A percentile compares a stretch with the other conserved stretches of the same genome.
Conservation (phyloP, 2,888 invertebrate species). For the Shargacucullia verbasci region DNA sequence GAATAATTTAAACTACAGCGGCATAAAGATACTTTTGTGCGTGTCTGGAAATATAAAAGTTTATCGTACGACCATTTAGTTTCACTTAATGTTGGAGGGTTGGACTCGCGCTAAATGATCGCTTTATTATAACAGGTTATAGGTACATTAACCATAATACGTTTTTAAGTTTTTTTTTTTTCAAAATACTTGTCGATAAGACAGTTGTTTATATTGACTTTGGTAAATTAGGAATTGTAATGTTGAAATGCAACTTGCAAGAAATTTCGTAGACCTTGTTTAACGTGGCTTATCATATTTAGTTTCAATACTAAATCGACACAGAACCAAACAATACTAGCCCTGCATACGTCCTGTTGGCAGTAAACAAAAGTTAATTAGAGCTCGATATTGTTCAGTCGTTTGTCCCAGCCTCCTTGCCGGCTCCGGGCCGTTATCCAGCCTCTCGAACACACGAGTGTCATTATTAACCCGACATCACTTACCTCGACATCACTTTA, state of each 20-base stretch:
- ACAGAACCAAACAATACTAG: conserved; percentile 14
- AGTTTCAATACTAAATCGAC: conserved; percentile 10
- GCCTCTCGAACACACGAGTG: conserved; percentile 56
- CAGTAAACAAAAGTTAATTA: conserved; percentile 50
- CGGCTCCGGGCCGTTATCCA: conserved; percentile 46
- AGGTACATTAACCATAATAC: too few relatives aligned
- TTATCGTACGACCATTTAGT: conserved; percentile 64
- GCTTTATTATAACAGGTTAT: conserved; percentile 52
- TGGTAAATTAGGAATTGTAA: too few relatives aligned
- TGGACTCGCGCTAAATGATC: conserved; percentile 57
- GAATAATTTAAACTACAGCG: conserved; percentile 48
- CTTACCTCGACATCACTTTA: conserved; percentile 71
- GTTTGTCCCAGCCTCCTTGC: conserved; percentile 34
- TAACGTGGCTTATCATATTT: too few relatives aligned
- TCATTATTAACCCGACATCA: conserved; percentile 60
- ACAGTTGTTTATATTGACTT: too few relatives aligned
- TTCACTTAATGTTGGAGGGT: conserved; percentile 54
- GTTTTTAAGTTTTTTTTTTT: too few relatives aligned
- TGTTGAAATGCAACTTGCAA: too few relatives aligned
- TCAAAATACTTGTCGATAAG: too few relatives aligned
- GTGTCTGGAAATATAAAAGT: conserved; percentile 50
- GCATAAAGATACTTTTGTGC: conserved; percentile 30
- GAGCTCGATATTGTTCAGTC: conserved; percentile 29
- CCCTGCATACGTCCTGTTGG: conserved; percentile 15
- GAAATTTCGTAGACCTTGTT: too few relatives aligned